Evolutionary conservation across 1,140 invertebrate genomes (phyloP).

Genomic region (Zaprionus vittiger): DNA sequence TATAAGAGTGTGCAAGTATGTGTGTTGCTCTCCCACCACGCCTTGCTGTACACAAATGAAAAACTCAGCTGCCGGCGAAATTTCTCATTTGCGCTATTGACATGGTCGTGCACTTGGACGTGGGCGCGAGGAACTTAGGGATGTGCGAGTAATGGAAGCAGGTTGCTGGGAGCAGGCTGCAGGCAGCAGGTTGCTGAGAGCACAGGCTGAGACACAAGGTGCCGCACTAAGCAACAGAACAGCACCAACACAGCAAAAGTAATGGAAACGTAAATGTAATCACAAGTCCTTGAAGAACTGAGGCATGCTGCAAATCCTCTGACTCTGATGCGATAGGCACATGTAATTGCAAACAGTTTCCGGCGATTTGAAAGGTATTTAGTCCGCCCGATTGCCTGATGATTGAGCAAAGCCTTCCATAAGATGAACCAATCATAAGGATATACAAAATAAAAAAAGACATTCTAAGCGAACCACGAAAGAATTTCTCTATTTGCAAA

Average conservation of each 20-base stretch:
- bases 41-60: constrained; percentile 23
- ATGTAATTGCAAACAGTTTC: not conserved
- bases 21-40: not conserved
- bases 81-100: constrained; percentile 21
- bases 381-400: not conserved
- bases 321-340: not conserved
- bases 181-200: too few species aligned
- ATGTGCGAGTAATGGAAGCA: not conserved
- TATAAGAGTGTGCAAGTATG: constrained; percentile 1
- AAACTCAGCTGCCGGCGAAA: constrained; percentile 15
- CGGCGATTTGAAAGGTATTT: not conserved
- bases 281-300: not conserved
- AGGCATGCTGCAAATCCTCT: not conserved
- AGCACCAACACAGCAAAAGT: not conserved
- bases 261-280: not conserved
- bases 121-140: not conserved
- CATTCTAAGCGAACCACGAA: not conserved
- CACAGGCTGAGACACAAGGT: too few species aligned
- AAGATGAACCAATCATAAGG: not conserved
- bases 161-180: too few species aligned
- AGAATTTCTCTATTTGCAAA: not conserved
- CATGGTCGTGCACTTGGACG: not conserved
- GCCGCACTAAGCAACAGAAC: not conserved
- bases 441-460: not conserved
- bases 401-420: not conserved